These are phyloP conservation scores for Actinemys pallida DNA, from an alignment of 2,113 vertebrate species.

Conservation along the genomic window DNA sequence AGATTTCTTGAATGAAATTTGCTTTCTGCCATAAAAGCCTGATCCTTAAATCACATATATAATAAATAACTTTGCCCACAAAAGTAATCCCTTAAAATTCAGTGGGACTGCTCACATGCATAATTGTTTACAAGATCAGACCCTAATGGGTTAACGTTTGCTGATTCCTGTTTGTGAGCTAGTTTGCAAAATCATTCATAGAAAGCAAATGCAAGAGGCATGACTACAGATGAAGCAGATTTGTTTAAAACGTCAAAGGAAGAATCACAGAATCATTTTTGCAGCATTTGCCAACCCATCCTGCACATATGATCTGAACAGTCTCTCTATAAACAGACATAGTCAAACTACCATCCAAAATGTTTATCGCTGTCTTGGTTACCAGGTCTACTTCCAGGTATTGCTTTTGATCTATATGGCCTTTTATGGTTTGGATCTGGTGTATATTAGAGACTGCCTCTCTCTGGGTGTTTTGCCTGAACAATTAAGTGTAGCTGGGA, in stretches of 20 bases:
- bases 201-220: accelerated
- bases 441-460: neutral
- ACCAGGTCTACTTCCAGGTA: neutral
- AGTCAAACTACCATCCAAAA: neutral
- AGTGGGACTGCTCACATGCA: accelerated
- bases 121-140: neutral
- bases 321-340: neutral
- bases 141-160: neutral
- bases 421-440: neutral
- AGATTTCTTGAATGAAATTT: neutral
- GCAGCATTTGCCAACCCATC: neutral
- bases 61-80: neutral
- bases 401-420: neutral
- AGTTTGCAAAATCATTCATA: accelerated
- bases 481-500: neutral
- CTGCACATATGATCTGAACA: neutral
- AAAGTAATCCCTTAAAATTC: neutral
- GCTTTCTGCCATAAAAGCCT: neutral
- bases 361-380: neutral
- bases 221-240: accelerated
- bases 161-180: accelerated
- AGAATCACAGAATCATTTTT: neutral
- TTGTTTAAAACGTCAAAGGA: neutral
- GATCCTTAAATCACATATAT: neutral
- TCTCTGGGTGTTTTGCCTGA: neutral